Evolutionary conservation across 2,797 vertebrate genomes (phyloP).

Genomic region (Botia kubotai): DNA sequence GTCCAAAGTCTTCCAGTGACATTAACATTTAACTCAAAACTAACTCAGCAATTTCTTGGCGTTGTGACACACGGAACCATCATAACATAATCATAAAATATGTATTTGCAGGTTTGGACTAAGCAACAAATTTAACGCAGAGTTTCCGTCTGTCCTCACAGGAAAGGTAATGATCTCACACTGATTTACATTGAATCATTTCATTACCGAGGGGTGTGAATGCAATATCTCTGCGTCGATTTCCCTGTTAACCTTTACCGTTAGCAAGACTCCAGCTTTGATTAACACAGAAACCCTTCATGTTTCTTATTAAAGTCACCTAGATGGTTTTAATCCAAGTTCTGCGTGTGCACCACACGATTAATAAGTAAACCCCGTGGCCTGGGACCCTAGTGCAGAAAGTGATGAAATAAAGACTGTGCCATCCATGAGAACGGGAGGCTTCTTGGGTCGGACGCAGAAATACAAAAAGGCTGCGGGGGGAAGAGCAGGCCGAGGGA

Average conservation of each 20-base stretch:
- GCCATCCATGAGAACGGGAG: constrained; percentile 79
- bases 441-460: constrained; percentile 83
- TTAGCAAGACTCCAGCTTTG: constrained; percentile 40
- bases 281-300: constrained; percentile 66
- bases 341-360: constrained; percentile 66
- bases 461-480: constrained; percentile 83
- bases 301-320: constrained; percentile 44
- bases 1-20: constrained; percentile 7
- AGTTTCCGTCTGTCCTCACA: constrained; percentile 98
- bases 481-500: constrained; percentile 81
- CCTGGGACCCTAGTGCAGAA: constrained; percentile 62
- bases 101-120: constrained; percentile 91
- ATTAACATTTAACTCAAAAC: constrained; percentile 4
- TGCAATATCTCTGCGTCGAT: constrained; percentile 41
- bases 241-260: constrained; percentile 60
- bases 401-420: constrained; percentile 81
- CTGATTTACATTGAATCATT: background rate
- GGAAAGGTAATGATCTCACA: constrained; percentile 89
- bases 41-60: background rate
- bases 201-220: too few relatives aligned
- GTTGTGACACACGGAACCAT: background rate
- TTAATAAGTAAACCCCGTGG: constrained; percentile 83
- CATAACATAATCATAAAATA: constrained; percentile 18
- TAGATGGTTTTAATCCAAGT: constrained; percentile 68
- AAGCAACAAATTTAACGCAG: constrained; percentile 98